phyloP scores from a whole-genome alignment of 2,888 invertebrate species.

The Conchocele bisecta region DNA sequence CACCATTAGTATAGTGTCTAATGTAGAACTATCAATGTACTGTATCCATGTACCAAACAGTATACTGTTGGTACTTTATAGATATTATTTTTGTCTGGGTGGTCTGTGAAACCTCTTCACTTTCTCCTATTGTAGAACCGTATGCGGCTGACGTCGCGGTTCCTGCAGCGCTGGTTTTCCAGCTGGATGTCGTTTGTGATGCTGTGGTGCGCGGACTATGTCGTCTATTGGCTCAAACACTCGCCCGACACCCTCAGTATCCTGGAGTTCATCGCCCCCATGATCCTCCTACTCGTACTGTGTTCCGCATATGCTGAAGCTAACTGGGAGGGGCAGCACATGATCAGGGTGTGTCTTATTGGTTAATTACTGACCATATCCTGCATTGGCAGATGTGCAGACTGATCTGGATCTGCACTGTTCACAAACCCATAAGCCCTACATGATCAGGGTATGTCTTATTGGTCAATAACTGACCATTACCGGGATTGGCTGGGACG shows the following conservation, averaged over 20 bases:
- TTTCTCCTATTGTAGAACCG: conserved; percentile 74
- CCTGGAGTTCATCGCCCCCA: conserved; percentile 81
- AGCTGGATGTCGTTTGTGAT: conserved; percentile 81
- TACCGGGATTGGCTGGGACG: no score
- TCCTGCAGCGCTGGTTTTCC: conserved; percentile 83
- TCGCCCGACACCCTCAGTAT: conserved; percentile 79
- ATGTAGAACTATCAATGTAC: no score
- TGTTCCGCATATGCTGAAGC: conserved; percentile 83
- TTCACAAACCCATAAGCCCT: background rate
- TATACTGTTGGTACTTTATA: background rate
- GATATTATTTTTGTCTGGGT: background rate
- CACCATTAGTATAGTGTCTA: no score
- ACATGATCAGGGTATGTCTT: no score
- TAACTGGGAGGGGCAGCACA: conserved; percentile 82
- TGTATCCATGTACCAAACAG: background rate
- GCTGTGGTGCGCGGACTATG: conserved; percentile 80
- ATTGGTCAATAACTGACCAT: no score
- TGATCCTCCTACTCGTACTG: conserved; percentile 81
- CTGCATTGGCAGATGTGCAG: no score
- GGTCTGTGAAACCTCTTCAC: background rate
- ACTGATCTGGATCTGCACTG: background rate
- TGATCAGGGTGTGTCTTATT: conserved; percentile 80
- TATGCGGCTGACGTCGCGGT: conserved; percentile 80
- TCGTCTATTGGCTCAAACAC: conserved; percentile 82
- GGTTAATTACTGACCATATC: no score